These are phyloP conservation scores for Acronicta alni DNA, from an alignment of 2,888 invertebrate species.

Conservation along the genomic window DNA sequence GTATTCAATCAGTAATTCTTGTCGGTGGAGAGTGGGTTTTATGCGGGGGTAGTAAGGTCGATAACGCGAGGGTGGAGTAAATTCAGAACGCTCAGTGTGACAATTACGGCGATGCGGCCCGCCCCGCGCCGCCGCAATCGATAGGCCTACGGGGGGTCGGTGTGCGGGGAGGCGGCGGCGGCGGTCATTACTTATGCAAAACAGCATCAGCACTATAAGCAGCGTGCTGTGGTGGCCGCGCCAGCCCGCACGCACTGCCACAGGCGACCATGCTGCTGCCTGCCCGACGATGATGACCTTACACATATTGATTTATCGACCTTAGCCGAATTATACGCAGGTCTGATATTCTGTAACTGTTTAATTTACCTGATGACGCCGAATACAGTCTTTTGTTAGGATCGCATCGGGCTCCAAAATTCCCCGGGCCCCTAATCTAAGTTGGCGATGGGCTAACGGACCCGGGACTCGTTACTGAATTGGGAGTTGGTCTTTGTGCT, in stretches of 20 bases:
- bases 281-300: conserved; percentile 62
- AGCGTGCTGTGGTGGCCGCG: conserved; percentile 56
- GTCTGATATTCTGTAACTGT: conserved; percentile 41
- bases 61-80: conserved; percentile 78
- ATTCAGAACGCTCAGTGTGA: conserved; percentile 86
- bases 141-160: conserved; percentile 91
- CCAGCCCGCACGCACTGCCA: conserved; percentile 57
- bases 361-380: conserved; percentile 53
- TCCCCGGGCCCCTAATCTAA: conserved; percentile 75
- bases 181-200: conserved; percentile 87
- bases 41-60: conserved; percentile 81
- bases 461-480: conserved; percentile 73
- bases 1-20: conserved; percentile 78
- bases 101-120: conserved; percentile 88
- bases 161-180: conserved; percentile 68
- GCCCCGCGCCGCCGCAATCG: conserved; percentile 91
- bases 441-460: conserved; percentile 74
- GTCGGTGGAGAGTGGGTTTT: conserved; percentile 74
- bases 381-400: conserved; percentile 65
- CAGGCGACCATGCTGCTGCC: conserved; percentile 47
- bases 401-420: conserved; percentile 58
- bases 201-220: conserved; percentile 74
- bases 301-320: conserved; percentile 65
- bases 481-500: conserved; percentile 79
- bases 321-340: conserved; percentile 41